Conservation (phyloP, 1,140 invertebrate genomes). For the Oscheius sp. region DNA sequence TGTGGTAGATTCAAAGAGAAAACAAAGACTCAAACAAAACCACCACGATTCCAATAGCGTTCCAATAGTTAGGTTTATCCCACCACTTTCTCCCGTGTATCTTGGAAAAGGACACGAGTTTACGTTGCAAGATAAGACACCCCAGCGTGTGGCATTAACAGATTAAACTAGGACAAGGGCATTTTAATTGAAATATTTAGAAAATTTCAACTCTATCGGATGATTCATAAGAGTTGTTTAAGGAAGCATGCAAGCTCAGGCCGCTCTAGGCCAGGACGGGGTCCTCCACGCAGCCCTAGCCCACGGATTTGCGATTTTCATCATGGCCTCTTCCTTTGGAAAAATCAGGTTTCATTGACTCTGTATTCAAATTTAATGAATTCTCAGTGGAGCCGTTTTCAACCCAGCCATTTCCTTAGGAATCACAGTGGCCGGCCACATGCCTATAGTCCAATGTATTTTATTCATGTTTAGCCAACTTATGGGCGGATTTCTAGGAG, state of each 20-base stretch:
- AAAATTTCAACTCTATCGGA: too few species aligned
- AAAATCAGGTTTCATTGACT: slow-evolving; percentile 1
- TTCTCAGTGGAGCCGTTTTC: not conserved
- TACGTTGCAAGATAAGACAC: too few species aligned
- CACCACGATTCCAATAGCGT: too few species aligned
- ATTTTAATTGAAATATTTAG: too few species aligned
- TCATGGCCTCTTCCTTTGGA: slow-evolving; percentile 2
- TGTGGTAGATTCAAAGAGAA: too few species aligned
- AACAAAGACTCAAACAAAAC: too few species aligned
- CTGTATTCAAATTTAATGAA: not conserved
- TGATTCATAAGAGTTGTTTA: too few species aligned
- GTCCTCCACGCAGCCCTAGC: not conserved
- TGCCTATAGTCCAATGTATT: not conserved
- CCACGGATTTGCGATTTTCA: not conserved
- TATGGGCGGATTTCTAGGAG: not conserved
- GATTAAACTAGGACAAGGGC: too few species aligned
- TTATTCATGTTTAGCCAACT: not conserved
- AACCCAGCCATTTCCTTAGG: not conserved
- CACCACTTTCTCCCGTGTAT: too few species aligned
- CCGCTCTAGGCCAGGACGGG: not conserved
- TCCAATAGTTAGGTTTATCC: too few species aligned
- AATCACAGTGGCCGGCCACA: not conserved
- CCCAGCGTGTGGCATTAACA: too few species aligned
- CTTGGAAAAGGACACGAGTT: not conserved
- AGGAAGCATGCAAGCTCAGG: slow-evolving; percentile 5